phyloP scores from a whole-genome alignment of 1,140 invertebrate species.

The Copidosoma floridanum region DNA sequence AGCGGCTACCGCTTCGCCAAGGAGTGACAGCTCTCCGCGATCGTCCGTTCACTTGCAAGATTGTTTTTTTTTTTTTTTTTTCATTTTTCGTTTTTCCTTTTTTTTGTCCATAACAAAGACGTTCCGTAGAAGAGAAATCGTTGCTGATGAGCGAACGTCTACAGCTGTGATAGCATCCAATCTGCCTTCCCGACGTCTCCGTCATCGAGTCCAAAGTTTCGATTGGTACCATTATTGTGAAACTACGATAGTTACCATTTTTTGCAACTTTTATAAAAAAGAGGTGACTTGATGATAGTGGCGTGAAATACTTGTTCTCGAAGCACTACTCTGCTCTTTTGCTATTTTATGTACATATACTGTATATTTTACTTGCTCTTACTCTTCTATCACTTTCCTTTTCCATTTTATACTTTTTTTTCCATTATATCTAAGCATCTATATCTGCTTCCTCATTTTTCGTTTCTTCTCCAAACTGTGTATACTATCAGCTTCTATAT shows the following conservation, averaged over 20 bases:
- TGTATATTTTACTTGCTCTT: constrained; percentile 7
- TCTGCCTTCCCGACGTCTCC: constrained; percentile 2
- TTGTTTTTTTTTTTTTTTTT: constrained; percentile 5
- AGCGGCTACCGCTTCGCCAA: constrained; percentile 53
- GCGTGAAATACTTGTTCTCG: neutral
- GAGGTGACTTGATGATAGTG: neutral
- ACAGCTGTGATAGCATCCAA: constrained; percentile 24
- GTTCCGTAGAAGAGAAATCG: constrained; percentile 1
- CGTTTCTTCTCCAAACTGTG: constrained; percentile 5
- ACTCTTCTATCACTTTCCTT: constrained; percentile 4
- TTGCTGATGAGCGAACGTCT: constrained; percentile 6
- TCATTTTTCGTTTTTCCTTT: no score
- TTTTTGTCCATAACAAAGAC: neutral
- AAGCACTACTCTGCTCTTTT: neutral
- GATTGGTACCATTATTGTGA: no score
- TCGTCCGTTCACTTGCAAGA: neutral
- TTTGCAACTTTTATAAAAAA: no score
- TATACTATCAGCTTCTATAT: no score
- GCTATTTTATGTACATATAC: constrained; percentile 5
- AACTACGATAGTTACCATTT: no score
- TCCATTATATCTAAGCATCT: neutral
- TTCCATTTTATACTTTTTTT: constrained; percentile 3
- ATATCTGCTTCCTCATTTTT: constrained; percentile 5
- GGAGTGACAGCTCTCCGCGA: constrained; percentile 36
- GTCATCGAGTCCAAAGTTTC: neutral